These are phyloP conservation scores for Stenolophus ochropezus DNA, from an alignment of 2,888 invertebrate species.

Conservation along the genomic window DNA sequence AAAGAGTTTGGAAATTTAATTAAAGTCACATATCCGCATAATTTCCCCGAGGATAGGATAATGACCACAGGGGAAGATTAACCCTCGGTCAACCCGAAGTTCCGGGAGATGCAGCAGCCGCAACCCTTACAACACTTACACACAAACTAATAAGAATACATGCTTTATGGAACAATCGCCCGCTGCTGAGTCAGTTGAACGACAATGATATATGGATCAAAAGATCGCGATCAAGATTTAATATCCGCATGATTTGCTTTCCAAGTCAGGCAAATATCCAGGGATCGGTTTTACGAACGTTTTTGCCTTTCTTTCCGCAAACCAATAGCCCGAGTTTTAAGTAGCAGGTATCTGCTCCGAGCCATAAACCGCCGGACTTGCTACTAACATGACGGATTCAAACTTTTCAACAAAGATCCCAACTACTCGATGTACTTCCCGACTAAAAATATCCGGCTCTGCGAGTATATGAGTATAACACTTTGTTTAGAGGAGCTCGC, in stretches of 20 bases:
- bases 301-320: conserved; percentile 4
- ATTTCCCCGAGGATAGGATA: conserved; percentile 48
- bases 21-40: conserved; percentile 57
- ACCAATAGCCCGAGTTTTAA: background rate
- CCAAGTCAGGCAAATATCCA: conserved; percentile 29
- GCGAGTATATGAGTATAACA: background rate
- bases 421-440: background rate
- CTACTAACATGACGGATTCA: background rate
- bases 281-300: conserved; percentile 12
- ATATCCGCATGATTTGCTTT: conserved; percentile 50
- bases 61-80: background rate
- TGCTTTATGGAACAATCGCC: conserved; percentile 30
- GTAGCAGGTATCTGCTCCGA: background rate
- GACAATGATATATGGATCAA: conserved; percentile 50
- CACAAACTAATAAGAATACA: too few species aligned
- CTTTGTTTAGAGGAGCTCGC: background rate
- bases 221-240: conserved; percentile 40
- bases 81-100: background rate
- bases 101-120: background rate
- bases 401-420: background rate
- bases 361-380: too few species aligned
- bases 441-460: background rate
- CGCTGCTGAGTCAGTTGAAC: conserved; percentile 46
- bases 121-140: background rate
- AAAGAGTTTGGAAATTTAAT: conserved; percentile 53